Conservation (phyloP, 1,140 invertebrate species). For the Maniola jurtina region DNA sequence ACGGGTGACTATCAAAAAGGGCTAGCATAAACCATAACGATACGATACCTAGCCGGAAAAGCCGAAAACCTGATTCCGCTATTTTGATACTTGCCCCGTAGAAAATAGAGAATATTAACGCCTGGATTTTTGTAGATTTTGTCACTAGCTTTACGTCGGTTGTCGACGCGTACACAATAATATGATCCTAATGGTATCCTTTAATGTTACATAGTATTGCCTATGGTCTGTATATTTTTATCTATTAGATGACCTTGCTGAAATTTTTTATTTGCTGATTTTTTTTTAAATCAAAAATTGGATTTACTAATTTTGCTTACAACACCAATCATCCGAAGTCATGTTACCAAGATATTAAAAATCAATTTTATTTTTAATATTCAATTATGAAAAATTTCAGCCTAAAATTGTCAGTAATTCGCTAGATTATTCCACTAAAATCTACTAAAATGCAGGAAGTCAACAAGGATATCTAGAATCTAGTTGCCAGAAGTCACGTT, state of each 20-base stretch:
- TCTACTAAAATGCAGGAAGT: no score
- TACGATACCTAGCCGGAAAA: background rate
- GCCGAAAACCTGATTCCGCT: background rate
- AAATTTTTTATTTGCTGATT: no score
- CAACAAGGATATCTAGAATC: no score
- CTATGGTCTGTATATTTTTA: slow-evolving; percentile 26
- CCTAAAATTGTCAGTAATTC: no score
- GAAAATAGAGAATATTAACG: slow-evolving; percentile 13
- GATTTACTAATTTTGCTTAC: no score
- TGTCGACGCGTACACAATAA: slow-evolving; percentile 12
- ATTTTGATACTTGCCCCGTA: background rate
- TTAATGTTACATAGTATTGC: slow-evolving; percentile 35
- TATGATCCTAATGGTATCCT: slow-evolving; percentile 34
- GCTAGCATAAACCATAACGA: slow-evolving; percentile 36
- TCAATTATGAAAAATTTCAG: no score
- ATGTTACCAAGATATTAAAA: no score
- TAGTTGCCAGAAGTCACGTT: no score
- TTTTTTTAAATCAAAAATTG: no score
- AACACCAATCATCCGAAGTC: no score
- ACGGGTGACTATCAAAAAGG: slow-evolving; percentile 41
- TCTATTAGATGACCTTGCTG: slow-evolving; percentile 12
- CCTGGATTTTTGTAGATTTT: slow-evolving; percentile 3
- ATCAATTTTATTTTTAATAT: no score
- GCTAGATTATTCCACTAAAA: no score
- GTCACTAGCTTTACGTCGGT: background rate